Percentiles rank a stretch among this genome's conserved stretches.
phyloP scores from a whole-genome alignment of 2,113 vertebrate genomes.

The Lonchura striata region DNA sequence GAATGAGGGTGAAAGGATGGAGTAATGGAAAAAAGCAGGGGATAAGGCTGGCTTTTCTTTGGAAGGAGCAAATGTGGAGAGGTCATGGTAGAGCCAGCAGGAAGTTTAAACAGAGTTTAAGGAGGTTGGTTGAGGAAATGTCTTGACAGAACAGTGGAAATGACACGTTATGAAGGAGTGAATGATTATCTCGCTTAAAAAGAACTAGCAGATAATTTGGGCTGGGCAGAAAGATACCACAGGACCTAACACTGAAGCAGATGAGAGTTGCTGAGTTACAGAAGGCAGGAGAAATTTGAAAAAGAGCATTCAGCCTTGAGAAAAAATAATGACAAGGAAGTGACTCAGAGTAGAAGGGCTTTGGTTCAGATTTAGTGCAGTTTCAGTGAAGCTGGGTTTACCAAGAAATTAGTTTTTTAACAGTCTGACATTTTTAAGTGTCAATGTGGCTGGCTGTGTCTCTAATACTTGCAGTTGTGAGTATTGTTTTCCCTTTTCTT shows the following conservation, averaged over 20 bases:
- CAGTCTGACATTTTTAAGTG: neutral
- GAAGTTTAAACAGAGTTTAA: conserved; percentile 22
- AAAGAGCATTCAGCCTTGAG: neutral
- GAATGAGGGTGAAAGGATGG: neutral
- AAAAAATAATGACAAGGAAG: neutral
- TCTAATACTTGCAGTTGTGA: neutral
- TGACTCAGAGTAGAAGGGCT: neutral
- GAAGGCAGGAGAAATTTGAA: neutral
- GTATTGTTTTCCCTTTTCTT: neutral
- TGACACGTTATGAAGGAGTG: neutral
- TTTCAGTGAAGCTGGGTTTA: neutral
- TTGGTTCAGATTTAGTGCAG: neutral
- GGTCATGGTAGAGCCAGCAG: neutral
- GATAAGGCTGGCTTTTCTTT: neutral
- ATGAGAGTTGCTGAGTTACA: neutral
- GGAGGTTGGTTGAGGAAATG: neutral
- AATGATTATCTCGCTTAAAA: neutral
- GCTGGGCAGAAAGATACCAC: neutral
- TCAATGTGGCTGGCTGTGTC: neutral
- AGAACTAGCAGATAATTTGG: neutral
- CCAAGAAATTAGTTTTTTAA: neutral
- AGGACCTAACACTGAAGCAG: neutral
- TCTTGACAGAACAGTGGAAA: neutral
- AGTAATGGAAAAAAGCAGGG: neutral
- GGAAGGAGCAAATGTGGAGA: neutral